These are phyloP conservation scores for Zaprionus lachaisei DNA, from an alignment of 1,140 invertebrate genomes.

Conservation along the genomic window DNA sequence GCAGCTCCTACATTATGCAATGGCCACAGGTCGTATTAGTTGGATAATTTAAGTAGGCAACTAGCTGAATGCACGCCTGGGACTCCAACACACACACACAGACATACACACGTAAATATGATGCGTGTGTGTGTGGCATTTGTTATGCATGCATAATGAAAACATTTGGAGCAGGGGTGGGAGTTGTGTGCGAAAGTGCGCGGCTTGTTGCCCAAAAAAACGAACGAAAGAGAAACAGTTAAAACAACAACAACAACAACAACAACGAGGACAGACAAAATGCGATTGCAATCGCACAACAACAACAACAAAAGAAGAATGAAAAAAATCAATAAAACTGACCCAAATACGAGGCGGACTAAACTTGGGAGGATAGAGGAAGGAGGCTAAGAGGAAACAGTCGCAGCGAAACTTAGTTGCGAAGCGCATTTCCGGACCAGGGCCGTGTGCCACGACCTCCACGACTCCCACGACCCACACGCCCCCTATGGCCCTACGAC, in stretches of 20 bases:
- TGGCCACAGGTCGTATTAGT: conserved; percentile 44
- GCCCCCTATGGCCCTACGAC: background rate
- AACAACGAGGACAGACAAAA: conserved; percentile 37
- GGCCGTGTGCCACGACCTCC: background rate
- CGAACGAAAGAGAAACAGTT: background rate
- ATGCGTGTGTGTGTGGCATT: conserved; percentile 4
- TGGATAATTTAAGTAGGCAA: conserved; percentile 63
- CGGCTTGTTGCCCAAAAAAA: conserved; percentile 11
- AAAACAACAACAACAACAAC: background rate
- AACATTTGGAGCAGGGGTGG: conserved; percentile 40
- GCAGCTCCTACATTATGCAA: conserved; percentile 57
- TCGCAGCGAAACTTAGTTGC: conserved; percentile 35
- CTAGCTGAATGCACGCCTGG: conserved; percentile 69
- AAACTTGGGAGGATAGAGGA: conserved; percentile 45
- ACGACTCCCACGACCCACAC: background rate
- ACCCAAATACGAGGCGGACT: conserved; percentile 74
- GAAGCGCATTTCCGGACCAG: conserved; percentile 69
- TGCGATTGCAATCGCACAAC: conserved; percentile 66
- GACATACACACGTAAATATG: background rate
- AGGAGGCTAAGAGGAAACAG: conserved; percentile 20
- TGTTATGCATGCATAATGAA: conserved; percentile 53
- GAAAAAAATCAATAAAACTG: conserved; percentile 79
- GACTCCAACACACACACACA: conserved; percentile 32
- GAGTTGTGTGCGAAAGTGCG: background rate
- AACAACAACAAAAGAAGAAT: background rate